Conservation (phyloP, 2,797 vertebrate genomes). For the Serranus cabrilla region DNA sequence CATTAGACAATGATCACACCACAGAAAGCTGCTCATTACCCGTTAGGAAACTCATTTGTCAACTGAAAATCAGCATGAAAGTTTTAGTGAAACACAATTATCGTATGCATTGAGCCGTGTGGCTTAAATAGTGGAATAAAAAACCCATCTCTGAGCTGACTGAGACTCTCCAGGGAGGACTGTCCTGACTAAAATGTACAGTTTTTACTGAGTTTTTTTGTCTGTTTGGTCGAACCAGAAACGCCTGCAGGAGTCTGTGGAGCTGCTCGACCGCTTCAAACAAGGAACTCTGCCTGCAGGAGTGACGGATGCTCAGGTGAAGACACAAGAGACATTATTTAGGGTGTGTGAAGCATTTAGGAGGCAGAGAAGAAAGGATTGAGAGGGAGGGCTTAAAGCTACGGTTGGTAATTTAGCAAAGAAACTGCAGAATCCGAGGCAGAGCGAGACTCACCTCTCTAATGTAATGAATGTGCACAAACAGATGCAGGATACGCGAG, state of each 20-base stretch:
- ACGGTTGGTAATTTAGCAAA: too few species aligned
- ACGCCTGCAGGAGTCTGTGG: slow-evolving; percentile 89
- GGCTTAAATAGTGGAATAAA: not conserved
- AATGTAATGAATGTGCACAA: too few species aligned
- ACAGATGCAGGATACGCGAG: too few species aligned
- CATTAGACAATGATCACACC: slow-evolving; percentile 64
- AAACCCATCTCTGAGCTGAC: not conserved
- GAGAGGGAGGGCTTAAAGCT: not conserved
- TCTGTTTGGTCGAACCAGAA: slow-evolving; percentile 76
- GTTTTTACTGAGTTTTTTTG: slow-evolving; percentile 2
- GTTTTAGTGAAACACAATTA: slow-evolving; percentile 55
- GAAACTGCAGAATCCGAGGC: too few species aligned
- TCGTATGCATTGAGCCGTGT: not conserved
- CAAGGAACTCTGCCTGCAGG: slow-evolving; percentile 85
- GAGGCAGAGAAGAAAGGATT: not conserved
- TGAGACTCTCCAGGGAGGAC: not conserved
- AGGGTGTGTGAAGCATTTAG: not conserved
- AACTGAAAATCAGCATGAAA: slow-evolving; percentile 61
- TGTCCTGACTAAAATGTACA: not conserved
- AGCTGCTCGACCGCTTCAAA: slow-evolving; percentile 89
- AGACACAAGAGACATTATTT: not conserved
- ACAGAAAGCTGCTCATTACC: slow-evolving; percentile 70
- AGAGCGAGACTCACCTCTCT: too few species aligned
- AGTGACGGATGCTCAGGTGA: slow-evolving; percentile 92
- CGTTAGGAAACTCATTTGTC: slow-evolving; percentile 76